Evolutionary conservation across 2,888 invertebrate genomes (phyloP).

Genomic region (Cephus nigrinus): DNA sequence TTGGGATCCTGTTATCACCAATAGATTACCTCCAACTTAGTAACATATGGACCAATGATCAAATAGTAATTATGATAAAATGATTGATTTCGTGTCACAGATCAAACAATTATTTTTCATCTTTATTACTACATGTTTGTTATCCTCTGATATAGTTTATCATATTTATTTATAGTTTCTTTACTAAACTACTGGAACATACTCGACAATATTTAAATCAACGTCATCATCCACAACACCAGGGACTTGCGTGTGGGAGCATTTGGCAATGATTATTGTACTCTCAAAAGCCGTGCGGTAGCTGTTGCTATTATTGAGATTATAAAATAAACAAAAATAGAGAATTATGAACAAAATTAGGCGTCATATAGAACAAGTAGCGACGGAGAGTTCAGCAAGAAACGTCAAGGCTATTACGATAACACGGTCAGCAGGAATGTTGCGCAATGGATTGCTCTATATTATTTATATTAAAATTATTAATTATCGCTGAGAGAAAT

Average conservation of each 20-base stretch:
- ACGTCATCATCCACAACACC: background rate
- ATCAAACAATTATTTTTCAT: background rate
- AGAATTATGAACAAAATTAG: background rate
- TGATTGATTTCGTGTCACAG: background rate
- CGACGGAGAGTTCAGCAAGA: background rate
- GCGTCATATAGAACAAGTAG: background rate
- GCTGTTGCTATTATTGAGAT: background rate
- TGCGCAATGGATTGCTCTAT: background rate
- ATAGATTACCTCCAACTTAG: background rate
- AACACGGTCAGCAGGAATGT: background rate
- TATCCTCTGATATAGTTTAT: background rate
- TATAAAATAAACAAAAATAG: background rate
- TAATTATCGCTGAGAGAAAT: background rate
- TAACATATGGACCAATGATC: background rate
- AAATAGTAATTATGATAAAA: background rate
- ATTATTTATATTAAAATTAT: background rate
- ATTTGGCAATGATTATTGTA: too few relatives aligned
- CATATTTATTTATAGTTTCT: background rate
- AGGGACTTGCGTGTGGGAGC: too few relatives aligned
- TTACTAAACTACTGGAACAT: background rate
- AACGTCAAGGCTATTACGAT: constrained; percentile 1
- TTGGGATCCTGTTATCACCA: background rate
- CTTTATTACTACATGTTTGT: background rate
- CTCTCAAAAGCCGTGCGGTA: too few relatives aligned
- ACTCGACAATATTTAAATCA: background rate